Base-by-base conservation (phyloP, 2,888 invertebrate species). In the Papilio gigon region DNA sequence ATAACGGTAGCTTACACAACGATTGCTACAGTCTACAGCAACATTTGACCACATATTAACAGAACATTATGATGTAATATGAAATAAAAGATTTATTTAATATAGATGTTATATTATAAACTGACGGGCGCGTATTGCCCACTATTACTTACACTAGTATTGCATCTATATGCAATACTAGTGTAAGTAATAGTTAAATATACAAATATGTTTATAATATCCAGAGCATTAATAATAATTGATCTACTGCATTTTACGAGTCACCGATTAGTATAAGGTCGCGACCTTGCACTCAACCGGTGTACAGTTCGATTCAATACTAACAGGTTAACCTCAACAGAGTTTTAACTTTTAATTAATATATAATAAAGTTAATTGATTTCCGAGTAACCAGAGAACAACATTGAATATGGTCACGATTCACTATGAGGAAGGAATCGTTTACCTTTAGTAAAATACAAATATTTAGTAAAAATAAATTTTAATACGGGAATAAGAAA, bases 301-400 rank as follows among this genome's bases (percentile, higher is more conserved):
- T 30, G 53, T 27, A n/a, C n/a, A n/a, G n/a, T n/a, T n/a, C n/a
- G n/a, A n/a, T 27, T 27, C 3, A 53, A 6, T 27, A n/a, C n/a
- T 56, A 30, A 30, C 30, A 56, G 17, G 14, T 53, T 27, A 53
- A 56, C 30, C 27, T 56, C 27, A n/a, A 11, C 27, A 6, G 8
- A 27, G 53, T 8, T n/a, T 27, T 42, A 61, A 61, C 42, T 42
- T 61, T 61, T 42, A 2, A 11, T n/a, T n/a, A n/a, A n/a, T n/a
- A n/a, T n/a, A n/a, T n/a, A n/a, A n/a, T n/a, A n/a, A n/a, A n/a
- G n/a, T n/a, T n/a, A n/a, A n/a, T n/a, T n/a, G n/a, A n/a, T n/a
- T n/a, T n/a, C n/a, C n/a, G n/a, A n/a, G n/a, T n/a, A n/a, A n/a
- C n/a, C n/a, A n/a, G n/a, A n/a, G n/a, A n/a, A n/a, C n/a, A n/a